Evolutionary conservation across 2,113 vertebrate genomes (phyloP).

Genomic region (Mus spicilegus): DNA sequence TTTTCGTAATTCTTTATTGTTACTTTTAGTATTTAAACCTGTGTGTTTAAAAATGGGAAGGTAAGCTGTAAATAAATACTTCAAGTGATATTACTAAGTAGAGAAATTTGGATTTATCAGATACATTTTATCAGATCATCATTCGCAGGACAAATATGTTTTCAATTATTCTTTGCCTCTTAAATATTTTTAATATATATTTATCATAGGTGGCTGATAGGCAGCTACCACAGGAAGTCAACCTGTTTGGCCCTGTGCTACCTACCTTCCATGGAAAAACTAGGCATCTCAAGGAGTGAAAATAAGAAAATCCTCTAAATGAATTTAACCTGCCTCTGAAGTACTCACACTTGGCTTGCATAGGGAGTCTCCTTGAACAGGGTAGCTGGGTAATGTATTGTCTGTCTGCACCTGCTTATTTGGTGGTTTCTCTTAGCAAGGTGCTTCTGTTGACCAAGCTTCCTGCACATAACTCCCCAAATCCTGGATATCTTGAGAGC

Average conservation of each 20-base stretch:
- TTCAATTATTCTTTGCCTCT: background rate
- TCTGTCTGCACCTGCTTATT: background rate
- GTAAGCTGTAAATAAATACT: background rate
- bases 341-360: fast-evolving
- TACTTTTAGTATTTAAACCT: background rate
- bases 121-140: background rate
- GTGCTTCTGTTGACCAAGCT: background rate
- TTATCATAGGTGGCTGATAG: background rate
- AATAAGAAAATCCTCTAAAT: background rate
- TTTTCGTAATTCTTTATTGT: background rate
- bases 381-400: fast-evolving
- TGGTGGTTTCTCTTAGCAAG: background rate
- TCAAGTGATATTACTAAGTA: background rate
- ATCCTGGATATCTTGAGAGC: background rate
- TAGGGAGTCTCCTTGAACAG: background rate
- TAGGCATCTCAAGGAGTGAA: background rate
- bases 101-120: background rate
- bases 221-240: background rate
- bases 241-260: background rate
- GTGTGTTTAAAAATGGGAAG: background rate
- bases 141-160: background rate
- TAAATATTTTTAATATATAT: background rate
- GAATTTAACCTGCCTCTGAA: background rate
- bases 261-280: background rate
- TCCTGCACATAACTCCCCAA: background rate